phyloP scores from a whole-genome alignment of 2,888 invertebrate species.

The Chouioia cunea region DNA sequence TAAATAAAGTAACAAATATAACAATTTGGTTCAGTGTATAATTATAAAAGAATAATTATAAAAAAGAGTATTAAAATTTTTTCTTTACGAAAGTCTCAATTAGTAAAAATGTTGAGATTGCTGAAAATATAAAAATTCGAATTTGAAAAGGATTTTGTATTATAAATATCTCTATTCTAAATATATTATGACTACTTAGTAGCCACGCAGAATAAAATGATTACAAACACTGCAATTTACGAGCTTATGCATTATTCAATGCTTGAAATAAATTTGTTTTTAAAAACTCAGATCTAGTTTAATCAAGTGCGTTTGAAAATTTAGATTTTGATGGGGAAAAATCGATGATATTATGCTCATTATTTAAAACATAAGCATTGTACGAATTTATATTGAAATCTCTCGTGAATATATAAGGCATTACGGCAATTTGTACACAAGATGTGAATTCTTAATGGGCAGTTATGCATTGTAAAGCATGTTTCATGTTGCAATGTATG shows the following conservation, averaged over 20 bases:
- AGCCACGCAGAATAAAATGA: constrained; percentile 29
- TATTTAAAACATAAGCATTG: constrained; percentile 30
- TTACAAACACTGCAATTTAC: constrained; percentile 21
- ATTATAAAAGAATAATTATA: constrained; percentile 33
- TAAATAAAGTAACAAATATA: constrained; percentile 45
- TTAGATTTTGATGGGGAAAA: constrained; percentile 19
- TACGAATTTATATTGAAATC: constrained; percentile 25
- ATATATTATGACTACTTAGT: constrained; percentile 38
- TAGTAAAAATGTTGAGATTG: constrained; percentile 19
- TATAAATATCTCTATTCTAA: constrained; percentile 5
- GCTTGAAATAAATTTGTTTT: constrained; percentile 20
- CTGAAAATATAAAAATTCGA: constrained; percentile 13
- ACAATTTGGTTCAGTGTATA: constrained; percentile 45
- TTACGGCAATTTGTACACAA: constrained; percentile 31
- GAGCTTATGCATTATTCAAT: constrained; percentile 27
- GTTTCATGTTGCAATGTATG: constrained; percentile 22
- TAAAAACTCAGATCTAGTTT: constrained; percentile 36
- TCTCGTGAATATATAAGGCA: constrained; percentile 35
- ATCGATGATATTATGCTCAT: constrained; percentile 23
- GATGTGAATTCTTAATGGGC: constrained; percentile 27
- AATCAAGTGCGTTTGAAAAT: constrained; percentile 35
- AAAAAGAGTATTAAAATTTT: constrained; percentile 31
- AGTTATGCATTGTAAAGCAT: constrained; percentile 32
- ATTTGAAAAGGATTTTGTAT: constrained; percentile 21
- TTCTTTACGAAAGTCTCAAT: constrained; percentile 30